Base-by-base conservation (phyloP, 2,797 vertebrate species). In the Acomys russatus region DNA sequence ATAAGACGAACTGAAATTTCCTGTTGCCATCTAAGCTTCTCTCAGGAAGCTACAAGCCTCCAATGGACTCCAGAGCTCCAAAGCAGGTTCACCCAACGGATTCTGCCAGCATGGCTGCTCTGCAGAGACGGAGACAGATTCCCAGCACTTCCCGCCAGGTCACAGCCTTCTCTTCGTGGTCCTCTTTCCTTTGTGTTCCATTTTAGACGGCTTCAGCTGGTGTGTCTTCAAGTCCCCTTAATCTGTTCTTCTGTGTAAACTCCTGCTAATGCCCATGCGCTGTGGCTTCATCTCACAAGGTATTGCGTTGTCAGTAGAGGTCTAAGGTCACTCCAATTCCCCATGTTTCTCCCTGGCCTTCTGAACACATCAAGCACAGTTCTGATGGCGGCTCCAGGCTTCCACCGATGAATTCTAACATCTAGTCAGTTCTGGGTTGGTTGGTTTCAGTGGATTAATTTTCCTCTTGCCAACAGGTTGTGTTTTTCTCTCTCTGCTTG, bases 201-300 rank as follows among this genome's bases (percentile, higher is more conserved):
- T 11, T 17, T 49, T 35, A 63, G 71, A 30, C 56, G 38, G 49
- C 49, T 64, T 87, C 91, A 59, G 22, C 38, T 44, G 38, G 9
- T 28, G 17, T 14, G 38, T 78, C 51, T 85, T 70, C 15, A 12
- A 5, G 33, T 20, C 35, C 70, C 70, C 38, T 54, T 54, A 2
- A 9, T 79, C 63, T 30, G 66, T 70, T 63, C 59, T 64, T 33
- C 3, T 7, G 8, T 33, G 78, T 18, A 0, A 70, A 68, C 49
- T 17, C 56, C 78, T 63, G n/a, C 9, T 12, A 12, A 12, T 25
- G n/a, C 12, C 63, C 51, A 1, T 8, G 25, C 28, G 0, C 0
- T 59, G 15, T 76, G 6, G 10, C 68, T 61, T 56, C 79, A 76
- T 35, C 73, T 82, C 64, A 56, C 49, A 23, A 0, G 56, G 4